Conservation (phyloP, 2,888 invertebrate species). For the Drosophila monieri region DNA sequence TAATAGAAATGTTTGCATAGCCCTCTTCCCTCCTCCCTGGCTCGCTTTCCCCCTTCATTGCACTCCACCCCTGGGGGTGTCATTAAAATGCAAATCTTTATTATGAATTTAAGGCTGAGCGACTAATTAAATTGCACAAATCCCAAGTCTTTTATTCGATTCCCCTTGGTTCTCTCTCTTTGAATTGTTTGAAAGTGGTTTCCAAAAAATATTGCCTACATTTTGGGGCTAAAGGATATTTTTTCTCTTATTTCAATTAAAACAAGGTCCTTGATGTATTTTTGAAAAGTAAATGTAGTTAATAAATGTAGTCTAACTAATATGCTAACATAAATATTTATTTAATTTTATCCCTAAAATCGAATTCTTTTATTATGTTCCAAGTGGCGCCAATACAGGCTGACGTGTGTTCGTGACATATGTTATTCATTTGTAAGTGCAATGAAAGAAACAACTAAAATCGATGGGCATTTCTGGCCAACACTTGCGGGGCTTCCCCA, state of each 20-base stretch:
- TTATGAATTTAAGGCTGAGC: constrained; percentile 58
- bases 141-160: constrained; percentile 15
- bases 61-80: constrained; percentile 4
- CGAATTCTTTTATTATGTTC: neutral
- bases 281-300: no score
- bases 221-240: constrained; percentile 2
- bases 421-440: constrained; percentile 31
- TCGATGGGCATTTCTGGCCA: constrained; percentile 70
- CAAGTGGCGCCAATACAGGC: neutral
- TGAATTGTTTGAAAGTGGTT: neutral
- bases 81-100: constrained; percentile 72
- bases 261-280: no score
- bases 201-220: constrained; percentile 8
- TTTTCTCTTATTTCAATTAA: neutral
- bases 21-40: constrained; percentile 46
- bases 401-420: constrained; percentile 24
- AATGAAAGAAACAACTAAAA: constrained; percentile 56
- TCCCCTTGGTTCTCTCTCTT: neutral
- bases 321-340: no score
- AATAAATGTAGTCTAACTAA: no score
- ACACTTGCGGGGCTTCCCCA: constrained; percentile 66
- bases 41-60: neutral
- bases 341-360: neutral
- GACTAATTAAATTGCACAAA: constrained; percentile 55
- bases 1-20: constrained; percentile 75